Conservation (phyloP, 2,113 vertebrate genomes). For the Sitta europaea region DNA sequence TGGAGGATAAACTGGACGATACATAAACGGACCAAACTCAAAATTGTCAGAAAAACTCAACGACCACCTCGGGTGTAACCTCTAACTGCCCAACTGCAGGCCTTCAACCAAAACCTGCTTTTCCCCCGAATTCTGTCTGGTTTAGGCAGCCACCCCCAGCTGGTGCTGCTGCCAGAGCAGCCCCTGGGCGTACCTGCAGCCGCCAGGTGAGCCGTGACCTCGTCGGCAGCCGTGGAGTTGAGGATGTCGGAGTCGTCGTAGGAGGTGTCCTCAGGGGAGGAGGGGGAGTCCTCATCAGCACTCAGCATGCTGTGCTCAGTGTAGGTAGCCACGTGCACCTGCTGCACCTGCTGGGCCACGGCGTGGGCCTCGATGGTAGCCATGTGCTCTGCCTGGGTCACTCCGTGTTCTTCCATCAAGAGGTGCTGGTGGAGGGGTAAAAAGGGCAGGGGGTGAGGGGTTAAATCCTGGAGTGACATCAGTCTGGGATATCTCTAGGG, state of each 20-base stretch:
- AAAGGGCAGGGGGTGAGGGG: too few species aligned
- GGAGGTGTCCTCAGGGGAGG: constrained; percentile 92
- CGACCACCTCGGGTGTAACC: neutral
- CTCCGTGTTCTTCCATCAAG: constrained; percentile 91
- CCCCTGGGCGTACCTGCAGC: constrained; percentile 82
- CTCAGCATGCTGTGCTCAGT: constrained; percentile 94
- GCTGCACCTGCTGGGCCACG: constrained; percentile 90
- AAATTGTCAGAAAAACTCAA: neutral
- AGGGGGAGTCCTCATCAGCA: constrained; percentile 93
- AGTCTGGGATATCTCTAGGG: too few species aligned
- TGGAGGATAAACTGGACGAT: too few species aligned
- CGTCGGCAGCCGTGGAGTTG: constrained; percentile 92
- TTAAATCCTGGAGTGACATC: too few species aligned
- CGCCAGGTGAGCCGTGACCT: constrained; percentile 94
- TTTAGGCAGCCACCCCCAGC: neutral
- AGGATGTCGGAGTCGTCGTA: constrained; percentile 98
- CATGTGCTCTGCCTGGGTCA: constrained; percentile 91
- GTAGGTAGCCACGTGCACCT: constrained; percentile 92
- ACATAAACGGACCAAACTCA: neutral
- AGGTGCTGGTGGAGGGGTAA: constrained; percentile 23
- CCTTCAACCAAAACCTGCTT: too few species aligned
- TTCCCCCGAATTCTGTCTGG: neutral
- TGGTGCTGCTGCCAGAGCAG: too few species aligned
- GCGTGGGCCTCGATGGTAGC: constrained; percentile 94
- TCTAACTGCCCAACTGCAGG: too few species aligned